These are phyloP conservation scores for Procambarus clarkii DNA, from an alignment of 1,140 invertebrate genomes.

Conservation along the genomic window DNA sequence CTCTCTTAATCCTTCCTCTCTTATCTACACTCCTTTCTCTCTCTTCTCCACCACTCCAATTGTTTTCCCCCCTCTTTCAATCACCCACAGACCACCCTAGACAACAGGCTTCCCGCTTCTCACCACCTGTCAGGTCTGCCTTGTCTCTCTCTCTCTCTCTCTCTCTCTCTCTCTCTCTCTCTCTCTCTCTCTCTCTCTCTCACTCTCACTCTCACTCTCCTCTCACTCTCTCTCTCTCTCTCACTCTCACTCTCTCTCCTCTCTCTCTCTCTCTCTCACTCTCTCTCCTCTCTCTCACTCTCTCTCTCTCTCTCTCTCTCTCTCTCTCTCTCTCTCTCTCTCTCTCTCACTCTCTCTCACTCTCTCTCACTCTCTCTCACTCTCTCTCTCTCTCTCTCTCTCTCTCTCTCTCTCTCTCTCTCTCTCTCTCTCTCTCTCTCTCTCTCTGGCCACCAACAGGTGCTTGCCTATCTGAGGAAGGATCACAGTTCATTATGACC, in stretches of 20 bases:
- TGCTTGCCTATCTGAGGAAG: too few species aligned
- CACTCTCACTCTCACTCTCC: slow-evolving; percentile 5
- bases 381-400: slow-evolving; percentile 11
- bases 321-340: slow-evolving; percentile 33
- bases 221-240: slow-evolving; percentile 26
- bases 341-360: slow-evolving; percentile 16
- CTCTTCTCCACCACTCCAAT: too few species aligned
- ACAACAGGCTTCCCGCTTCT: too few species aligned
- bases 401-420: slow-evolving; percentile 21
- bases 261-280: not conserved
- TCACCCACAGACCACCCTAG: too few species aligned
- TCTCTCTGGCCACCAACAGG: not conserved
- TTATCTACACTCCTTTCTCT: too few species aligned
- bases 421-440: slow-evolving; percentile 32
- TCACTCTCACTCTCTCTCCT: slow-evolving; percentile 2
- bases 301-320: slow-evolving; percentile 27
- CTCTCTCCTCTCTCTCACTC: not conserved
- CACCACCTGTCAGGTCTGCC: too few species aligned
- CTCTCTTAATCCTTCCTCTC: too few species aligned
- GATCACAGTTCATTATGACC: too few species aligned
- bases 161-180: slow-evolving; percentile 27
- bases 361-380: not conserved
- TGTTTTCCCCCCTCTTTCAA: too few species aligned
- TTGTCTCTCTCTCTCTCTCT: not conserved
- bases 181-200: slow-evolving; percentile 25